Evolutionary conservation across 2,113 vertebrate genomes (phyloP).

Genomic region (Lamprologus sp.): DNA sequence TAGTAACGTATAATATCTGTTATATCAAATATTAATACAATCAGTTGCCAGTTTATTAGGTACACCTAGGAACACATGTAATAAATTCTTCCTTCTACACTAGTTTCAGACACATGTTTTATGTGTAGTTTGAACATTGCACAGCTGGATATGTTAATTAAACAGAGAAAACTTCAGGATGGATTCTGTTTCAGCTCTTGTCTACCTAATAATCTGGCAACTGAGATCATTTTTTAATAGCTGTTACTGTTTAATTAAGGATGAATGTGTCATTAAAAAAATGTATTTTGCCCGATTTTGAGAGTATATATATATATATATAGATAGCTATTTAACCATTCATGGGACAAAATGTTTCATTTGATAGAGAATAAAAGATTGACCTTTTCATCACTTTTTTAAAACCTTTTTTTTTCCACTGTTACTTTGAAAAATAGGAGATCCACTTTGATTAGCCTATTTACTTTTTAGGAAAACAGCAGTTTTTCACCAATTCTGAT

Average conservation of each 20-base stretch:
- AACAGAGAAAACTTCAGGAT: background rate
- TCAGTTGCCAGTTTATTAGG: background rate
- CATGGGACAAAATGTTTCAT: background rate
- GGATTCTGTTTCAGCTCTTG: background rate
- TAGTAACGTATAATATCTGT: background rate
- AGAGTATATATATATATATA: background rate
- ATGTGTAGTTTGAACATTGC: background rate
- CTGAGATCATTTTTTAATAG: background rate
- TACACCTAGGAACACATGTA: background rate
- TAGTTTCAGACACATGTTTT: background rate
- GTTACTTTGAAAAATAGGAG: background rate
- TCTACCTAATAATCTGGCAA: background rate
- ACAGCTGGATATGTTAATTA: background rate
- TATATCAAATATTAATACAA: background rate
- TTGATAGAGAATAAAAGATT: background rate
- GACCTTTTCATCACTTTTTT: background rate
- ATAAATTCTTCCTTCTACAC: background rate
- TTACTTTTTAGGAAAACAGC: background rate
- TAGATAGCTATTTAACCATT: background rate
- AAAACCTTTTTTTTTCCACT: background rate
- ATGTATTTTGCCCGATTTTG: background rate
- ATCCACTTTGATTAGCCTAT: background rate
- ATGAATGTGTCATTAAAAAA: background rate
- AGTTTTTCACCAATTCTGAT: background rate
- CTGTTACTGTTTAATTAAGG: background rate